Evolutionary conservation across 92 coral and sea anemone genomes (phyloP), one percentile per base, ranked within the genome.

Genomic region (Bergia puertoricense): DNA sequence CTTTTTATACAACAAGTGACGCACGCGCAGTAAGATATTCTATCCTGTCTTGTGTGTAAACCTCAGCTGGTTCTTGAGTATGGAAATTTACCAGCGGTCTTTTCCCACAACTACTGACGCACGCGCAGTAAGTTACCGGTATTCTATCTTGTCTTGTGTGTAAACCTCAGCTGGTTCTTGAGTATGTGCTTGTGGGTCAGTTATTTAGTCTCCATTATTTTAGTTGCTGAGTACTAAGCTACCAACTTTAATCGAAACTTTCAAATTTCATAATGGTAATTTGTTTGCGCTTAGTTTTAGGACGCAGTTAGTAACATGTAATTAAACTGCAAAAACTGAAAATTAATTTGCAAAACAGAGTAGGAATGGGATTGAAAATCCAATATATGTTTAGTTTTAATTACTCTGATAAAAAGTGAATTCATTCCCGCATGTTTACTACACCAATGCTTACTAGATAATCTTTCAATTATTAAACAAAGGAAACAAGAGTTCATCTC

Each of bases 401-500:
- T 54, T 54, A 13, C 20, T 20, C 30, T 18, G 69, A 62, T 40
- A 74, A 41, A 38, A 41, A 41, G 40, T 10, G 4, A 76, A 40
- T 76, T 13, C 18, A 18, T 39, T 41, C n/a, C 38, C 11, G 23
- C 43, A 14, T 30, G 82, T 44, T 8, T 74, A 37, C 38, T 48
- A 68, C 30, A 18, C 1, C 37, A 38, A 5, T 18, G 57, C 41
- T 75, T 82, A 2, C 69, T 2, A 43, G 42, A 8, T 65, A 48
- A 80, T 44, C 76, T 42, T 51, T 45, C 73, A 74, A 38, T 79
- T 85, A 51, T 2, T 75, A 9, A 45, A 37, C 59, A 43, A 85
- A 97, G 99, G 96, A 95, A 40, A 92, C 98, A 72, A 88, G 99
- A 91, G 99, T 97, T 43, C 95, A 82, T 82, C 93, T 97, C 38